Evolutionary conservation across 2,113 vertebrate species (phyloP).

Genomic region (Trinectes maculatus): DNA sequence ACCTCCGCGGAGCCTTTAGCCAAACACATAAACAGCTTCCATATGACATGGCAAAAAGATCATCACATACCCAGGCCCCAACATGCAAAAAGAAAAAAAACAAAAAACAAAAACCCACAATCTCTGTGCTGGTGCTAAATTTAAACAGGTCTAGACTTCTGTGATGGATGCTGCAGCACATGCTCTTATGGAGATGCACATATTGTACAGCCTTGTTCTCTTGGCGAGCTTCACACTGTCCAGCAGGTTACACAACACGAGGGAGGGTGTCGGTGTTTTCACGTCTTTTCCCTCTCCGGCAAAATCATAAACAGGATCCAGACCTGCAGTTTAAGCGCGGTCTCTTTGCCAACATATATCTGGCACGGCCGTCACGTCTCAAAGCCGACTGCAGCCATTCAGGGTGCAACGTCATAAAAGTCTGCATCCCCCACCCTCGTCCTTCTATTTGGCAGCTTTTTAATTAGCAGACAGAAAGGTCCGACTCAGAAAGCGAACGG

Average conservation of each 20-base stretch:
- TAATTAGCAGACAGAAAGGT: slow-evolving; percentile 52
- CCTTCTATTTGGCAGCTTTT: slow-evolving; percentile 51
- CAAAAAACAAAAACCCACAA: slow-evolving; percentile 19
- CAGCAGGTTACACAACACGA: slow-evolving; percentile 51
- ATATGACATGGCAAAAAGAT: slow-evolving; percentile 71
- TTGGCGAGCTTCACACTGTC: slow-evolving; percentile 9
- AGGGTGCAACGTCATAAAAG: slow-evolving; percentile 52
- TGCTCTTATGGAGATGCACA: slow-evolving; percentile 17
- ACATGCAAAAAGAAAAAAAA: no score
- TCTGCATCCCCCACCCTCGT: slow-evolving; percentile 17
- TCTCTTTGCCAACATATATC: slow-evolving; percentile 61
- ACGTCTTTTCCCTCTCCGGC: slow-evolving; percentile 43
- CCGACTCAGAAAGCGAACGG: slow-evolving; percentile 29
- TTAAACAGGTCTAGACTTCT: slow-evolving; percentile 18
- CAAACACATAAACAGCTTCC: slow-evolving; percentile 74
- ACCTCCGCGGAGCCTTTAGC: slow-evolving; percentile 48
- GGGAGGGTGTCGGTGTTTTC: slow-evolving; percentile 13
- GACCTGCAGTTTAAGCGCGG: slow-evolving; percentile 47
- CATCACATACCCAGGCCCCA: slow-evolving; percentile 53
- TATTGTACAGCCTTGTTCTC: neutral
- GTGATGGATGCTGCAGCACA: slow-evolving; percentile 12
- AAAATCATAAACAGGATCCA: slow-evolving; percentile 66
- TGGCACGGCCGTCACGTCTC: slow-evolving; percentile 46
- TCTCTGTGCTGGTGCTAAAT: slow-evolving; percentile 35
- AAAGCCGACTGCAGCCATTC: slow-evolving; percentile 42